These are phyloP conservation scores for Linnaemya tessellans DNA, from an alignment of 2,888 invertebrate genomes.

Conservation along the genomic window DNA sequence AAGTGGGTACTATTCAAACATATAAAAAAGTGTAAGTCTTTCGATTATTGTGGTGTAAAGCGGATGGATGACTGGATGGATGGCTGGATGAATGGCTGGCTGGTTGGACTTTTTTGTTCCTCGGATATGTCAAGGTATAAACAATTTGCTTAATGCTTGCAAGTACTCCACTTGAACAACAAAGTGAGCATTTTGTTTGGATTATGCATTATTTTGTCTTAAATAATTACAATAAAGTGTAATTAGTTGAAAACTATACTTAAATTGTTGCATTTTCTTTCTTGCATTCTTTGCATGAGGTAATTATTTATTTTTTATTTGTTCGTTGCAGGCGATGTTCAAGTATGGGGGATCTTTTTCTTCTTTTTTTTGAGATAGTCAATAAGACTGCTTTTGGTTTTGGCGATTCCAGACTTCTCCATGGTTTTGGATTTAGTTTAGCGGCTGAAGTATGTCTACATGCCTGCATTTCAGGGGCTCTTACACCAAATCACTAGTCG, in stretches of 20 bases:
- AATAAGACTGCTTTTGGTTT: no score
- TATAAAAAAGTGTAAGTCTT: conserved; percentile 26
- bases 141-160: conserved; percentile 51
- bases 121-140: conserved; percentile 66
- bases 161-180: conserved; percentile 18
- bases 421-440: no score
- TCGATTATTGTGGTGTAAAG: not conserved
- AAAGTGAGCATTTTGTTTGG: conserved; percentile 41
- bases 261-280: conserved; percentile 19
- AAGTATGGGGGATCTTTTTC: not conserved
- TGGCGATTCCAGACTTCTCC: no score
- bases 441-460: no score
- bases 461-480: no score
- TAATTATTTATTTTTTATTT: conserved; percentile 19
- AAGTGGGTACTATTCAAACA: not conserved
- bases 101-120: conserved; percentile 29
- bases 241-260: conserved; percentile 53
- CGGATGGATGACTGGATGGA: conserved; percentile 30
- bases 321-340: not conserved
- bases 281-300: conserved; percentile 3
- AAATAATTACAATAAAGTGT: conserved; percentile 54
- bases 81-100: not conserved
- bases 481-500: no score
- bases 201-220: conserved; percentile 52
- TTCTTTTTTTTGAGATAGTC: not conserved